Evolutionary conservation across 1,140 invertebrate genomes (phyloP), one percentile per base, ranked within the genome.

Genomic region (Diploscapter pachys): DNA sequence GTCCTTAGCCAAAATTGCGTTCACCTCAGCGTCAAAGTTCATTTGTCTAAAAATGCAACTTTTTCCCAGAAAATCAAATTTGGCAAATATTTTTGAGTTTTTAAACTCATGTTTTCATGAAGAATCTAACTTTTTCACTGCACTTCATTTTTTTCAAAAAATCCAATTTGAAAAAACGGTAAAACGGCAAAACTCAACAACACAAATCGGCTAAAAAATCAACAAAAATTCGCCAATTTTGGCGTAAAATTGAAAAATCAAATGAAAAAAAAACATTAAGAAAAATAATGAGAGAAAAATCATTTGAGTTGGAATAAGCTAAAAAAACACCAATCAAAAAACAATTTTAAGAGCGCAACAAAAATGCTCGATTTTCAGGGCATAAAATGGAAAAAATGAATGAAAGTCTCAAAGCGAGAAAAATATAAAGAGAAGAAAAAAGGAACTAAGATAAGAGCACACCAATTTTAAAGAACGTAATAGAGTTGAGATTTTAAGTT

Each of bases 361-460:
- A 13, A 48, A 52, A 48, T 52, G 63, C 51, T 52, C 48, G 2
- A n/a, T 50, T 11, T 65, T 52, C 9, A 49, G 63, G 51, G 63
- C 51, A 65, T 65, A 50, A 65, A 52, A 67, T 54, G 65, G 52
- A 67, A 52, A 52, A 67, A 52, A 48, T 49, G 62, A 63, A 63
- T 63, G 65, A 55, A 55, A 67, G 56, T 53, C 53, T 67, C 53
- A 67, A 67, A 55, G 52, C n/a, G 65, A 31, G 53, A 4, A 52
- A 65, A 48, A 53, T 67, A 54, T 53, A 4, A 53, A 67, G 5
- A 53, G 56, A 67, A 11, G 5, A 67, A 67, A 6, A n/a, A 48
- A 5, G 48, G 31, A 67, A 52, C 4, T 53, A 54, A 31, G 83
- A 80, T 50, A 78, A 66, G 76, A 67, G 71, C 51, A 65, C 13